Conservation (phyloP, 2,888 invertebrate genomes). For the Margaritifera margaritifera region DNA sequence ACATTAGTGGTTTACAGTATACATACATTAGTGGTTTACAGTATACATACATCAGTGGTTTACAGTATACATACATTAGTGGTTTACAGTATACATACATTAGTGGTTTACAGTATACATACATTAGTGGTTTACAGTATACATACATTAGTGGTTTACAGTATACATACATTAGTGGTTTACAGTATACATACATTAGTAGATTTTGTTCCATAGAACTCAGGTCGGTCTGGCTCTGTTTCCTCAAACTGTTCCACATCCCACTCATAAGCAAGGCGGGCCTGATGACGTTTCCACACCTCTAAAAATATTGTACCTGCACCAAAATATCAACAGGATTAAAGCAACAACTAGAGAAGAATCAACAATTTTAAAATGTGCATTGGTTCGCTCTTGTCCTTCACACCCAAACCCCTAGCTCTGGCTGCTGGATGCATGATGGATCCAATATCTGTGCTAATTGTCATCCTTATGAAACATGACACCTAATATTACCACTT, state of each 20-base stretch:
- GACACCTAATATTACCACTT: too few species aligned
- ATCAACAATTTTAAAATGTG: neutral
- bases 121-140: neutral
- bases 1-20: constrained; percentile 48
- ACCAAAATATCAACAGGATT: constrained; percentile 2
- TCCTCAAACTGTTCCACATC: constrained; percentile 73
- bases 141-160: constrained; percentile 45
- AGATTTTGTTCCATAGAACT: constrained; percentile 61
- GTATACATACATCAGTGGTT: constrained; percentile 40
- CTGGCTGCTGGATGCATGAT: too few species aligned
- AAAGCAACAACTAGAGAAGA: neutral
- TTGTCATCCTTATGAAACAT: too few species aligned
- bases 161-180: neutral
- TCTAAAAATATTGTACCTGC: constrained; percentile 73
- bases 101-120: too few species aligned
- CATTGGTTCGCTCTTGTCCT: neutral
- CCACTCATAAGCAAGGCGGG: constrained; percentile 74
- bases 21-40: too few species aligned
- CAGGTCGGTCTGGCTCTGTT: constrained; percentile 74
- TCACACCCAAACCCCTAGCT: too few species aligned
- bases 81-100: constrained; percentile 25
- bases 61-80: too few species aligned
- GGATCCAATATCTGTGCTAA: too few species aligned
- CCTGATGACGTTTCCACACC: constrained; percentile 72
- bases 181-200: constrained; percentile 37